phyloP scores from a whole-genome alignment of 2,113 vertebrate species.

The Psilopogon haemacephalus region DNA sequence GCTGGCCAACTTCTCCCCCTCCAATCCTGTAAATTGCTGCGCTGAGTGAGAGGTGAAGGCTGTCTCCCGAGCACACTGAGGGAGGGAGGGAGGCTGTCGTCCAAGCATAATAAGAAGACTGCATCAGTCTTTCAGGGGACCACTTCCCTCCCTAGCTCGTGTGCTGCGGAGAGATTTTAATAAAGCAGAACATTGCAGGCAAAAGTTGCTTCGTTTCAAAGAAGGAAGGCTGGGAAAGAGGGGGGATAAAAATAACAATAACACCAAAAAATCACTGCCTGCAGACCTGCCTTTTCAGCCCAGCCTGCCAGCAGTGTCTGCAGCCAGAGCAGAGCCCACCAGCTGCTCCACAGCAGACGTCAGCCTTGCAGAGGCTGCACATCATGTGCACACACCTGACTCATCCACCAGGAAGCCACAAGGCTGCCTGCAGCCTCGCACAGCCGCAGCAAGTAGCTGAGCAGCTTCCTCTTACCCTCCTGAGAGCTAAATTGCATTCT shows the following conservation, averaged over 20 bases:
- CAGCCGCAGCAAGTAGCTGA: not conserved
- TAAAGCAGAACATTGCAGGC: constrained; percentile 47
- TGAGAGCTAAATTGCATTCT: not conserved
- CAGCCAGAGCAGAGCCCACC: not conserved
- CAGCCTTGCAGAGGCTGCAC: not conserved
- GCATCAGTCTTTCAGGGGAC: constrained; percentile 53
- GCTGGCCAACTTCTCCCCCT: not conserved
- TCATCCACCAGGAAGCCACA: not conserved
- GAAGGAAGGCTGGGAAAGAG: not conserved
- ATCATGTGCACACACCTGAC: not conserved
- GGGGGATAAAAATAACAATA: no score
- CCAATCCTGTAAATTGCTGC: constrained; percentile 27
- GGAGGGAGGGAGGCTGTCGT: constrained; percentile 1
- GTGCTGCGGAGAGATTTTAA: constrained; percentile 2
- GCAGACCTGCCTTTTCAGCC: not conserved
- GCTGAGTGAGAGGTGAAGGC: not conserved
- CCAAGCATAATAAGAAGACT: constrained; percentile 52
- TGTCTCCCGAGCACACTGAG: constrained; percentile 41
- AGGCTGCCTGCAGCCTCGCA: not conserved
- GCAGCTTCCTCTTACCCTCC: not conserved
- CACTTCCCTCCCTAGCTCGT: constrained; percentile 43
- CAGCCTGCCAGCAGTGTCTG: not conserved
- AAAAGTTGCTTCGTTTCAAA: constrained; percentile 53
- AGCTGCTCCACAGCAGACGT: not conserved
- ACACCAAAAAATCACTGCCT: not conserved